Evolutionary conservation across 1,140 invertebrate species (phyloP).

Genomic region (Drosophila triauraria): DNA sequence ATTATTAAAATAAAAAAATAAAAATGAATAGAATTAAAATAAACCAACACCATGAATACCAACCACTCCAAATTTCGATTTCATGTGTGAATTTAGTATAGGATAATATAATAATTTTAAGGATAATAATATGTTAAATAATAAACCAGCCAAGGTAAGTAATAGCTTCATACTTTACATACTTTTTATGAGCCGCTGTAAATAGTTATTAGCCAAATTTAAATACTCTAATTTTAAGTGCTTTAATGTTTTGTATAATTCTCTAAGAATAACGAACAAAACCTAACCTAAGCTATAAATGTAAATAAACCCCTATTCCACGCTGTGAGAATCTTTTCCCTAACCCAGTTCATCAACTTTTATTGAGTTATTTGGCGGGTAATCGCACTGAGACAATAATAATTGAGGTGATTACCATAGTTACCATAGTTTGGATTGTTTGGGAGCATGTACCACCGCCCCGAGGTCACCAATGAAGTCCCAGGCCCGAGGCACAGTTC

Average conservation of each 20-base stretch:
- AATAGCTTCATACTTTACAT: not conserved
- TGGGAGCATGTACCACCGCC: conserved; percentile 12
- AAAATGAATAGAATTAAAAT: too few relatives aligned
- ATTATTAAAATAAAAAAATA: not conserved
- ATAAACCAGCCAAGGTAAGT: not conserved
- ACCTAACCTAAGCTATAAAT: not conserved
- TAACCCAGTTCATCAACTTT: conserved; percentile 48
- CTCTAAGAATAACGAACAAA: not conserved
- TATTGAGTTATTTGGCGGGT: conserved; percentile 48
- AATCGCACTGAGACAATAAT: conserved; percentile 31
- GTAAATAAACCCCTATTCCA: conserved; percentile 3
- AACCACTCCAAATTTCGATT: too few relatives aligned
- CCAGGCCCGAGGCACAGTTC: conserved; percentile 38
- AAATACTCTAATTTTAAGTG: not conserved
- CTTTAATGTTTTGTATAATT: not conserved
- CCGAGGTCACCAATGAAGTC: conserved; percentile 12
- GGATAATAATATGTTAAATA: not conserved
- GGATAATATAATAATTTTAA: too few relatives aligned
- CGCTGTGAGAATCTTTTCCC: conserved; percentile 32
- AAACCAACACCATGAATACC: too few relatives aligned
- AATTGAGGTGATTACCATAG: conserved; percentile 54
- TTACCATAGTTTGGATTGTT: conserved; percentile 43
- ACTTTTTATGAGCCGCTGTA: not conserved
- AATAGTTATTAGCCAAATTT: not conserved
- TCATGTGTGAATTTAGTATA: too few relatives aligned